Base-by-base conservation (phyloP, 2,113 vertebrate species). In the Pedionomus torquatus region DNA sequence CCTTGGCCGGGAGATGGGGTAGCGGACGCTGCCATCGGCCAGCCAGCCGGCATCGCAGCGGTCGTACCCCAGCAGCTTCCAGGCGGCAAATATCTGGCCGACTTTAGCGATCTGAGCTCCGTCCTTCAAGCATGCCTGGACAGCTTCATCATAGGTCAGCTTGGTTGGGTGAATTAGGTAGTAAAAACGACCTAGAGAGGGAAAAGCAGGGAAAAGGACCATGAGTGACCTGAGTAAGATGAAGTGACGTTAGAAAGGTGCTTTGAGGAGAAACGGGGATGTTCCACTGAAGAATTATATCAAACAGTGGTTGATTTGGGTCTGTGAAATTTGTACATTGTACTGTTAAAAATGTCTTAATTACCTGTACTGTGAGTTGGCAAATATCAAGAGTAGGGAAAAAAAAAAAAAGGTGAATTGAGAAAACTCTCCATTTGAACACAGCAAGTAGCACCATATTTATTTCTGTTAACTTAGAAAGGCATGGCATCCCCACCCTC, bases 41-140 rank as follows among this genome's bases (percentile, higher is more conserved):
- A 99, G 71, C 99, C 99, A 99, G 94, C 99, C 99, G 0, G 99
- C 98, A 19, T 99, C 99, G 2, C 99, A 99, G 28, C 99, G 99
- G 89, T 99, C 99, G 1, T 99, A 99, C 25, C 98, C 98, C 41
- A 98, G 98, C 8, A 99, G 98, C 94, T 99, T 99, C 99, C 99
- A 99, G 91, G 99, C 99, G 0, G 99, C 98, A 14, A 98, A 99
- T 8, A 99, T 99, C 92, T 99, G 99, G 74, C 99, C 98, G 83
- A 99, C 99, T 96, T 99, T 99, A 21, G 99, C 99, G 1, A 99
- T 99, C 97, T 99, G 98, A 43, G 99, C 98, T 23, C 98, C 98
- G 1, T 99, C 98, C 8, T 98, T 98, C 83, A 97, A 68, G 96
- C 99, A 99, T 0, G 99, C 99, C 91, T 99, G 98, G 48, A 99